Evolutionary conservation across 2,113 vertebrate genomes (phyloP).

Genomic region (Anser brachyrhynchus): DNA sequence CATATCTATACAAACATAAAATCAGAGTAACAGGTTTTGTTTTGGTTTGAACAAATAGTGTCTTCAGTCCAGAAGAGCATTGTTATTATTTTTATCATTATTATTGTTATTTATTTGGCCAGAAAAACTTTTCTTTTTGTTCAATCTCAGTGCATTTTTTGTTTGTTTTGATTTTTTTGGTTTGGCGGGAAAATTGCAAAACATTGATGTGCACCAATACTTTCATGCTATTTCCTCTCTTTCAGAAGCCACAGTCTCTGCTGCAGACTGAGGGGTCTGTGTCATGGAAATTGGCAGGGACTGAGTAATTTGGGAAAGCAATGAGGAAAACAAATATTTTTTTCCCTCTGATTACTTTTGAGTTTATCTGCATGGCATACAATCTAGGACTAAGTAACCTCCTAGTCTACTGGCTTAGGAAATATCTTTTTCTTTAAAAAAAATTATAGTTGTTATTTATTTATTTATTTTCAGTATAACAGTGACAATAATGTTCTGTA

Average conservation of each 20-base stretch:
- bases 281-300: constrained; percentile 47
- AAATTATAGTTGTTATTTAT: background rate
- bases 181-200: constrained; percentile 40
- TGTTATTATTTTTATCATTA: too few species aligned
- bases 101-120: background rate
- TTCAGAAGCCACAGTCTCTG: constrained; percentile 50
- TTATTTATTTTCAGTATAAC: background rate
- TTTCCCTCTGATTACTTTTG: constrained; percentile 25
- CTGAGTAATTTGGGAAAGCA: background rate
- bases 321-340: constrained; percentile 30
- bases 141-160: background rate
- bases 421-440: background rate
- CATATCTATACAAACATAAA: background rate
- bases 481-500: background rate
- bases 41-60: background rate
- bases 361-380: constrained; percentile 24
- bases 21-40: background rate
- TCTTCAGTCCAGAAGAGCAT: background rate
- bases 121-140: background rate
- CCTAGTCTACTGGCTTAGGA: background rate
- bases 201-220: constrained; percentile 52
- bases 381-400: background rate
- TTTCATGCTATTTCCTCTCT: constrained; percentile 56
- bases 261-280: constrained; percentile 51
- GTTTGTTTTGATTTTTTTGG: constrained; percentile 51